phyloP scores from a whole-genome alignment of 2,888 invertebrate species.

The Apodemia duryi region DNA sequence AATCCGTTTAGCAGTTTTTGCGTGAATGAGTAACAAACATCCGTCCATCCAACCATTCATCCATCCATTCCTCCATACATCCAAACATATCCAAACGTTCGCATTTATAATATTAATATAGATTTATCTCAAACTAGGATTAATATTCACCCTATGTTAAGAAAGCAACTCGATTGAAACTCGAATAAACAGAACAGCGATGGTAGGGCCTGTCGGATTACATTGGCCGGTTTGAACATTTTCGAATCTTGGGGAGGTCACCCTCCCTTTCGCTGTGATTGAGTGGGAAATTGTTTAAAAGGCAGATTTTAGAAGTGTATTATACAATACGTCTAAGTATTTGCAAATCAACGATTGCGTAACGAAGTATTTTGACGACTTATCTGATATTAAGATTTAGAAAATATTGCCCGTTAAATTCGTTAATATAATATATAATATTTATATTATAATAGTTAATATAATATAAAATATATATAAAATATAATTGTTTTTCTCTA shows the following conservation, averaged over 20 bases:
- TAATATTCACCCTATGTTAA: no score
- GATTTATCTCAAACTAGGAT: no score
- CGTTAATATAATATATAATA: no score
- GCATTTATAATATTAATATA: no score
- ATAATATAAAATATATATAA: no score
- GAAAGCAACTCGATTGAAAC: conserved; percentile 9
- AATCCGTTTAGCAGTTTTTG: no score
- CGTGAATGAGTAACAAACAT: no score
- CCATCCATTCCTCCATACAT: no score
- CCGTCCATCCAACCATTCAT: no score
- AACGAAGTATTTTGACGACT: conserved; percentile 4
- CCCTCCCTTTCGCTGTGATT: conserved; percentile 60
- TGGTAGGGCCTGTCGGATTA: conserved; percentile 40
- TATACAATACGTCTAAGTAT: conserved; percentile 28
- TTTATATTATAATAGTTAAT: no score
- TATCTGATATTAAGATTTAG: background rate
- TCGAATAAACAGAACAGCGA: conserved; percentile 14
- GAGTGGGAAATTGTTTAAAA: conserved; percentile 68
- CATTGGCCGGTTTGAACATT: conserved; percentile 50
- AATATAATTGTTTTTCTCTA: no score
- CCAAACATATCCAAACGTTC: no score
- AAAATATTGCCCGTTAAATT: background rate
- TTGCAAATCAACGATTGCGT: conserved; percentile 2
- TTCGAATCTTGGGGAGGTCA: conserved; percentile 40
- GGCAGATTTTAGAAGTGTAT: conserved; percentile 49